Evolutionary conservation across 2,888 invertebrate species (phyloP).

Genomic region (Bibio marci): DNA sequence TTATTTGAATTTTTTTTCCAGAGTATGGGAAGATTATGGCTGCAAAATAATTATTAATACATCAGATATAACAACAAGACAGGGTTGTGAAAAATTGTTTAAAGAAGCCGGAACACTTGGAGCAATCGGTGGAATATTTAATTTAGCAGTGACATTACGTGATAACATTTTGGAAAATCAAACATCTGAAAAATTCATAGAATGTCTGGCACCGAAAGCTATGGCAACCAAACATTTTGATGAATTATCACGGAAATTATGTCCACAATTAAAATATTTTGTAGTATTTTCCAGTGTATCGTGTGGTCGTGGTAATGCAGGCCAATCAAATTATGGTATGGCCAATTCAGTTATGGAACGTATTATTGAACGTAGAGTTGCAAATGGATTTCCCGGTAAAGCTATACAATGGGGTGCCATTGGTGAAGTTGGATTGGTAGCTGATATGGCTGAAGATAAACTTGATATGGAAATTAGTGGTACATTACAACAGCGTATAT

Average conservation of each 20-base stretch:
- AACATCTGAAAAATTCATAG: slow-evolving; percentile 45
- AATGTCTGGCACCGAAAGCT: slow-evolving; percentile 61
- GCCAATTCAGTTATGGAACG: slow-evolving; percentile 83
- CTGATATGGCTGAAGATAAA: slow-evolving; percentile 54
- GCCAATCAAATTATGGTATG: slow-evolving; percentile 82
- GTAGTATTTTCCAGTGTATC: slow-evolving; percentile 85
- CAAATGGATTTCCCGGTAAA: slow-evolving; percentile 51
- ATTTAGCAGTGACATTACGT: slow-evolving; percentile 65
- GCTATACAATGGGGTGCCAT: slow-evolving; percentile 90
- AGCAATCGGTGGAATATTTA: slow-evolving; percentile 70
- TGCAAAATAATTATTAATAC: slow-evolving; percentile 49
- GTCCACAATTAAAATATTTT: slow-evolving; percentile 48
- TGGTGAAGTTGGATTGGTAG: slow-evolving; percentile 72
- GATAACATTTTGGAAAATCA: slow-evolving; percentile 68
- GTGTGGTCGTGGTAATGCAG: slow-evolving; percentile 81
- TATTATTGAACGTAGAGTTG: slow-evolving; percentile 56
- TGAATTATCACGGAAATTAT: slow-evolving; percentile 37
- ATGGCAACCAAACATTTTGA: slow-evolving; percentile 63
- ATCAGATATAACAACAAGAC: slow-evolving; percentile 48
- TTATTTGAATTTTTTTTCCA: neutral
- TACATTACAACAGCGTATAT: slow-evolving; percentile 71
- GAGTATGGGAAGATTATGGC: slow-evolving; percentile 48
- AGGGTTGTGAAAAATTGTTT: slow-evolving; percentile 53
- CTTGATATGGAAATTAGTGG: slow-evolving; percentile 56
- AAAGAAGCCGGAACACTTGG: slow-evolving; percentile 43